Conservation (phyloP, 2,113 vertebrate genomes). For the Guaruba guarouba region DNA sequence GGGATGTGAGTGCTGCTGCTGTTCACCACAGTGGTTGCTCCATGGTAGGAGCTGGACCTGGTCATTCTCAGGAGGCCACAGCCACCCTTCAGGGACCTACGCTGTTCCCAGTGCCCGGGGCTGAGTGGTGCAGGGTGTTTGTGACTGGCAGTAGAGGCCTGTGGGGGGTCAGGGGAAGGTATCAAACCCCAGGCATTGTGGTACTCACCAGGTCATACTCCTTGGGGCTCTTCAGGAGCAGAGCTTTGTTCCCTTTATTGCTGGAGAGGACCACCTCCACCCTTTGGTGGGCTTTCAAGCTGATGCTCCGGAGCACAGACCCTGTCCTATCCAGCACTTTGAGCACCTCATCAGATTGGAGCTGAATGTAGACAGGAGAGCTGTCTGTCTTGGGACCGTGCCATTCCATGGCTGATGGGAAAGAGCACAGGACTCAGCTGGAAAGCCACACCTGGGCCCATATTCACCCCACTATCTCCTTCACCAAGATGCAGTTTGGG, state of each 20-base stretch:
- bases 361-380: conserved; percentile 73
- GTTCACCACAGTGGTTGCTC: background rate
- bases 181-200: background rate
- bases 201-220: conserved; percentile 90
- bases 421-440: background rate
- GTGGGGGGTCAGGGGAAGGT: background rate
- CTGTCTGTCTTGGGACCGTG: conserved; percentile 74
- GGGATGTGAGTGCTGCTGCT: background rate
- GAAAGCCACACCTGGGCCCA: fast-evolving
- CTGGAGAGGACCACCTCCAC: conserved; percentile 82
- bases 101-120: background rate
- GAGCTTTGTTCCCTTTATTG: conserved; percentile 71
- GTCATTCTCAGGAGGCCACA: background rate
- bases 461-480: background rate
- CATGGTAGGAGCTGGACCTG: background rate
- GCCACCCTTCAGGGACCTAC: background rate
- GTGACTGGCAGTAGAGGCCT: background rate
- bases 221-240: conserved; percentile 91
- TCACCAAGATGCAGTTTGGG: background rate
- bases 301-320: conserved; percentile 76
- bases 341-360: conserved; percentile 78
- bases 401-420: conserved; percentile 86
- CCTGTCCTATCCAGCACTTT: conserved; percentile 79
- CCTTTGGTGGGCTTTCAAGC: conserved; percentile 65
- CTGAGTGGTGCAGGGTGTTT: background rate